These are phyloP conservation scores for Synergus laeviventris DNA, from an alignment of 2,888 invertebrate genomes.

Conservation along the genomic window DNA sequence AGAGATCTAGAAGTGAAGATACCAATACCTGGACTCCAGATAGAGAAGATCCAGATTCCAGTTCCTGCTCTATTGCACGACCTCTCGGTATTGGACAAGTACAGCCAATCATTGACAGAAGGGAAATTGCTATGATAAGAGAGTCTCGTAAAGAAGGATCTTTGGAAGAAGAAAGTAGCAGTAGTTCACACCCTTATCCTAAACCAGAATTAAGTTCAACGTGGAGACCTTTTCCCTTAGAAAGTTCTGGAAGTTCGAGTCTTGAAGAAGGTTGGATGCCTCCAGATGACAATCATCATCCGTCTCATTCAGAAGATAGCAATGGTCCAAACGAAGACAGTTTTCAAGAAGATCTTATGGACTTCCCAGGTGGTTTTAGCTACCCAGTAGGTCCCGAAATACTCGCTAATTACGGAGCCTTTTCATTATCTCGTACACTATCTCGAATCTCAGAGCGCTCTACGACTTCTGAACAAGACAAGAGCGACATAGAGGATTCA, in stretches of 20 bases:
- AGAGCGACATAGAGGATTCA: slow-evolving; percentile 90
- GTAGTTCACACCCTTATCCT: slow-evolving; percentile 60
- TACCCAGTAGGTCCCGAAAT: slow-evolving; percentile 85
- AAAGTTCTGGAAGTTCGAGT: slow-evolving; percentile 91
- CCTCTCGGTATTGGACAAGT: slow-evolving; percentile 85
- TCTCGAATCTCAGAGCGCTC: slow-evolving; percentile 93
- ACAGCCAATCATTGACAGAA: slow-evolving; percentile 72
- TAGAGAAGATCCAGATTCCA: slow-evolving; percentile 77
- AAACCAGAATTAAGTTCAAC: slow-evolving; percentile 85
- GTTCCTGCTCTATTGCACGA: slow-evolving; percentile 85
- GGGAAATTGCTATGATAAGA: slow-evolving; percentile 69
- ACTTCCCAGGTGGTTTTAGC: slow-evolving; percentile 86
- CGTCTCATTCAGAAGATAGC: slow-evolving; percentile 70
- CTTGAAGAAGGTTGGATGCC: slow-evolving; percentile 90
- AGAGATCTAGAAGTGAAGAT: slow-evolving; percentile 87
- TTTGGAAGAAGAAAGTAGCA: slow-evolving; percentile 68
- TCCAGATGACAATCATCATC: slow-evolving; percentile 78
- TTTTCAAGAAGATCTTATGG: slow-evolving; percentile 86
- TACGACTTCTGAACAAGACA: slow-evolving; percentile 90
- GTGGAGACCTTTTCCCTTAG: slow-evolving; percentile 89
- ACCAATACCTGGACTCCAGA: slow-evolving; percentile 86
- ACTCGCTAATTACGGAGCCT: slow-evolving; percentile 85
- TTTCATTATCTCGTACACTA: slow-evolving; percentile 85
- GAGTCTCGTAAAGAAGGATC: slow-evolving; percentile 64
- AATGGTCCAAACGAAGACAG: slow-evolving; percentile 75